Evolutionary conservation across 2,888 invertebrate species (phyloP).

Genomic region (Graphium colonna): DNA sequence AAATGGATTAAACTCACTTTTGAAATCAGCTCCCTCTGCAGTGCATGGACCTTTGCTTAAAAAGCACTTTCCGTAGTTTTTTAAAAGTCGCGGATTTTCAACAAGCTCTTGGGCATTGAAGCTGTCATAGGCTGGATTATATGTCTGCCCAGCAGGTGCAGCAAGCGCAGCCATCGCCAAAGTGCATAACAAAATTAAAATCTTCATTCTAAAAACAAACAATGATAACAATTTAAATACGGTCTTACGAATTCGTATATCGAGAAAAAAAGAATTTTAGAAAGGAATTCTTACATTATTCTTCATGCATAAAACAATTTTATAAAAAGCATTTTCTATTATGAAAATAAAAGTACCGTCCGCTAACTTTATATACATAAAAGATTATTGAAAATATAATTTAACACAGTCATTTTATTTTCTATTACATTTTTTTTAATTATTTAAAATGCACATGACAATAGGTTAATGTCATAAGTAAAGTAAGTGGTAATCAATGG

Average conservation of each 20-base stretch:
- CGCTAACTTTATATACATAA: no score
- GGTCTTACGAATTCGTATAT: constrained; percentile 32
- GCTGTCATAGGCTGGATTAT: constrained; percentile 84
- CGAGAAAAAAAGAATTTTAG: no score
- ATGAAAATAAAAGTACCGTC: no score
- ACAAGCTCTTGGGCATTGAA: constrained; percentile 84
- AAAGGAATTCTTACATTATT: no score
- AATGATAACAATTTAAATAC: constrained; percentile 37
- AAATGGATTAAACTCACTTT: constrained; percentile 83
- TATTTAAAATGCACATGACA: no score
- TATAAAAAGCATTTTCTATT: no score
- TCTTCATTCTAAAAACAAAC: constrained; percentile 30
- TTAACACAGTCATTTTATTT: no score
- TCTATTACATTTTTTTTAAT: no score
- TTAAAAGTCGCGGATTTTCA: constrained; percentile 81
- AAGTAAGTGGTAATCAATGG: no score
- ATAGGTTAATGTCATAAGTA: no score
- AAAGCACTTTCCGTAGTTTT: constrained; percentile 85
- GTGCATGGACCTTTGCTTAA: constrained; percentile 83
- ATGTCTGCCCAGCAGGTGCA: constrained; percentile 65
- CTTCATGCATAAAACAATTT: no score
- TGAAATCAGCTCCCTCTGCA: constrained; percentile 84
- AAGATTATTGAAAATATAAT: no score
- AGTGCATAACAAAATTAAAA: constrained; percentile 28
- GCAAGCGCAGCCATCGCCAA: constrained; percentile 44